phyloP scores from a whole-genome alignment of 2,113 vertebrate genomes.

The Melanocharis versteri region DNA sequence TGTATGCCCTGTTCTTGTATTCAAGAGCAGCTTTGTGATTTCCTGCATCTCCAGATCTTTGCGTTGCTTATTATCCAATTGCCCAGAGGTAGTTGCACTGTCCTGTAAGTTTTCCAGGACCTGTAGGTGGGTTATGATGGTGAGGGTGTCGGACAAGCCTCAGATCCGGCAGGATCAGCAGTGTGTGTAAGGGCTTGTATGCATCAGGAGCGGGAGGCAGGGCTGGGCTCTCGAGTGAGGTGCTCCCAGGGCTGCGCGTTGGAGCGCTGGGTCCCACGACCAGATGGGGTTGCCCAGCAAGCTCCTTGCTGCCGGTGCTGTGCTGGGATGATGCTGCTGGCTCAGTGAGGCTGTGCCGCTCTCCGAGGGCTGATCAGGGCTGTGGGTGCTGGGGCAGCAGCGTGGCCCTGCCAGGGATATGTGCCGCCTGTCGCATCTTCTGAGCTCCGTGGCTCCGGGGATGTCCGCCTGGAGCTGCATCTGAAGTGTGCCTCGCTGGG shows the following conservation, averaged over 20 bases:
- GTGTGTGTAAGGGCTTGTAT: neutral
- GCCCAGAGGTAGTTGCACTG: neutral
- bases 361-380: fast-evolving
- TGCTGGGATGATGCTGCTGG: fast-evolving
- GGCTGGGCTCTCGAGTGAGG: neutral
- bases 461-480: fast-evolving
- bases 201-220: fast-evolving
- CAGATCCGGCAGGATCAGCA: fast-evolving
- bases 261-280: fast-evolving
- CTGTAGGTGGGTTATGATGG: fast-evolving
- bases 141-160: neutral
- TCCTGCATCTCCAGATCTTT: neutral
- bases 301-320: fast-evolving
- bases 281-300: fast-evolving
- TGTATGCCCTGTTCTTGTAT: neutral
- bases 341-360: neutral
- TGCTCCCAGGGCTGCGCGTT: neutral
- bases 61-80: neutral
- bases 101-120: neutral
- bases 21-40: neutral
- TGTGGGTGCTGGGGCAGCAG: fast-evolving
- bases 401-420: fast-evolving
- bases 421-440: fast-evolving
- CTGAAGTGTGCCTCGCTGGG: neutral
- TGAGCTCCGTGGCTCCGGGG: fast-evolving